Evolutionary conservation across 2,888 invertebrate genomes (phyloP), one percentile per base, ranked within the genome.

Genomic region (Scaptomyza caliginosa): DNA sequence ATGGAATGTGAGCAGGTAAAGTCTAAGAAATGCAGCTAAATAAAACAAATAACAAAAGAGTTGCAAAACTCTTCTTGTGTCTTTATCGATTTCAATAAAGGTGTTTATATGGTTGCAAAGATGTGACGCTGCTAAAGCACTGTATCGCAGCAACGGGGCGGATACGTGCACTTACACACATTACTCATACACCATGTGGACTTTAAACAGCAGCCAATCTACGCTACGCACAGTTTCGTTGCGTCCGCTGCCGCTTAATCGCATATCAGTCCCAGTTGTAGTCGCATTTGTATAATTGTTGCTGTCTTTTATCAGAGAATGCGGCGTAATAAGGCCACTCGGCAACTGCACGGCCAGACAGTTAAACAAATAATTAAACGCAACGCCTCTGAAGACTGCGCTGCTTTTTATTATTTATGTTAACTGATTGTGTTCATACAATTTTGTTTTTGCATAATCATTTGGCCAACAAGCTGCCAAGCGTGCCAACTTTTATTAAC

Each of bases 151-250:
- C 54, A 63, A 65, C 28, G 34, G 48, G 63, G 55, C 65, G 69
- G 68, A 81, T 74, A 48, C 50, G 30, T 51, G 23, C 23, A 56
- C 40, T 6, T 28, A 28, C 1, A 6, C 19, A 48, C 21, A 58
- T 83, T 79, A 79, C 64, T 67, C 84, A 86, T 83, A 49, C 74
- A 63, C 51, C 65, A n/a, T 21, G 66, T 77, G 84, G 77, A 86
- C 81, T 86, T 83, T 73, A 74, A 0, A 36, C 80, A 26, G 46
- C 30, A 16, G 38, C 16, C 39, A 51, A 48, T 43, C 30, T 54
- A 13, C 8, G 43, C 43, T 17, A 13, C 8, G 46, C 48, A 23
- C 8, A 17, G 28, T 30, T 42, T 21, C 11, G n/a, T 23, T 21
- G 32, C 46, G 21, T 42, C 19, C 26, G 46, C 3, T 11, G 21